Conservation (phyloP, 2,797 vertebrate genomes). For the Premnoplex brunnescens region DNA sequence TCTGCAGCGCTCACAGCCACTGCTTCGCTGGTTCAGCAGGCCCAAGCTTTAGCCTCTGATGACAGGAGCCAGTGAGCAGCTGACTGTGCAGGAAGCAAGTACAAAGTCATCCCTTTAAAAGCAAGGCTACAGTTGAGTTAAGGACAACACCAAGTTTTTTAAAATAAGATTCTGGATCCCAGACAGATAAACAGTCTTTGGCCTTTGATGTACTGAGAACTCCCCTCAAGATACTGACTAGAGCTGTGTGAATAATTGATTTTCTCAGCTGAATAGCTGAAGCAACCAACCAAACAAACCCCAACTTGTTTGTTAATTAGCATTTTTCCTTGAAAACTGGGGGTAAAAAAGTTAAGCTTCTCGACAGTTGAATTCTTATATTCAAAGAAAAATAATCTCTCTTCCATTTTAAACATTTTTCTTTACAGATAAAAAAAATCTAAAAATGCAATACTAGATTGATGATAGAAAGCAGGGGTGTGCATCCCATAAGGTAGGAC, state of each 20-base stretch:
- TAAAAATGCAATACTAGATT: neutral
- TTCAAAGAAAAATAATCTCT: neutral
- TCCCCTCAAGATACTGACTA: conserved; percentile 60
- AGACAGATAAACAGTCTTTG: conserved; percentile 48
- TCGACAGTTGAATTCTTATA: neutral
- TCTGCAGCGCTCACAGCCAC: rapidly evolving
- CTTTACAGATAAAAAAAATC: neutral
- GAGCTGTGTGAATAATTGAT: conserved; percentile 64
- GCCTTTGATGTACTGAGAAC: conserved; percentile 63
- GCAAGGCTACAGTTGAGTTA: conserved; percentile 9
- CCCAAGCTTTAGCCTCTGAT: neutral
- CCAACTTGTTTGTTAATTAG: conserved; percentile 60
- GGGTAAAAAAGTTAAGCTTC: neutral
- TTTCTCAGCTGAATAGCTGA: conserved; percentile 60
- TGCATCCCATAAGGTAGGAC: neutral
- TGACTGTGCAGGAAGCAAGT: neutral
- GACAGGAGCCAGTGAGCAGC: neutral
- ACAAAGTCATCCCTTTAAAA: neutral
- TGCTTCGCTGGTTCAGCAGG: rapidly evolving
- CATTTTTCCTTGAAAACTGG: neutral
- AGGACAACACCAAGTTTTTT: conserved; percentile 16
- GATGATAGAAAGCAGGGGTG: neutral
- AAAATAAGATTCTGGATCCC: conserved; percentile 43
- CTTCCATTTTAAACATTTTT: neutral
- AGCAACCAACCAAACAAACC: conserved; percentile 56